Base-by-base conservation (phyloP, 92 coral and sea anemone species). In the Chrysogorgia sp. region DNA sequence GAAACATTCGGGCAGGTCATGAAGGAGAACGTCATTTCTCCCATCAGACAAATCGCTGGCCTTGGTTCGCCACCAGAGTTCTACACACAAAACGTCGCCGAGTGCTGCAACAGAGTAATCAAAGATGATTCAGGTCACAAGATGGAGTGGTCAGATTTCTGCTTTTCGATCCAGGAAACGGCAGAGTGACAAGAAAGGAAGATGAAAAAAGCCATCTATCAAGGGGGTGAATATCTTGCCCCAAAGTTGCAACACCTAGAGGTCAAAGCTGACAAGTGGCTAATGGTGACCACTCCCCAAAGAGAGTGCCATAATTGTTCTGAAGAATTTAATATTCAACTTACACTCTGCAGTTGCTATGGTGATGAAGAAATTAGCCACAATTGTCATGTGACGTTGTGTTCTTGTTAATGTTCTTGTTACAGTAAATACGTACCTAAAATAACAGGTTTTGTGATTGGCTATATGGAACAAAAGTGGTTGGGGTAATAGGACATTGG, bases 11-110 rank as follows among this genome's bases (percentile, higher is more conserved):
- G n/a, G n/a, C n/a, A 76, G 56, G 84, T 83, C 33, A 58, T 87
- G 80, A 87, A 87, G 75, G 90, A 87, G 13, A 82, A 71, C 61
- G 81, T 87, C 67, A 83, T 87, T 74, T 52, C 87, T 24, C 87
- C 87, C 26, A 57, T 83, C 22, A 32, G 84, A 49, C 31, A 87
- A 67, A 62, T 83, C 23, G 87, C 90, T 23, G 87, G 81, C 19
- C 84, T 87, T 37, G 85, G 85, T 0, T 72, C 82, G 10, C 82
- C 88, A 23, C 89, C 80, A 8, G 88, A 85, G 67, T 79, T 79
- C 67, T 85, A 79, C 40, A 85, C 88, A 24, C 81, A 85, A 48
- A 85, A 85, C 61, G 88, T 40, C 10, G 67, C 88, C 34, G 88
- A 85, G 76, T 79, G 70, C 65, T 32, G 49, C 30, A 85, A 85